Percentiles rank a stretch among this genome's conserved stretches.
phyloP scores from a whole-genome alignment of 2,113 vertebrate species.

The Rhynchopsitta pachyrhyncha region DNA sequence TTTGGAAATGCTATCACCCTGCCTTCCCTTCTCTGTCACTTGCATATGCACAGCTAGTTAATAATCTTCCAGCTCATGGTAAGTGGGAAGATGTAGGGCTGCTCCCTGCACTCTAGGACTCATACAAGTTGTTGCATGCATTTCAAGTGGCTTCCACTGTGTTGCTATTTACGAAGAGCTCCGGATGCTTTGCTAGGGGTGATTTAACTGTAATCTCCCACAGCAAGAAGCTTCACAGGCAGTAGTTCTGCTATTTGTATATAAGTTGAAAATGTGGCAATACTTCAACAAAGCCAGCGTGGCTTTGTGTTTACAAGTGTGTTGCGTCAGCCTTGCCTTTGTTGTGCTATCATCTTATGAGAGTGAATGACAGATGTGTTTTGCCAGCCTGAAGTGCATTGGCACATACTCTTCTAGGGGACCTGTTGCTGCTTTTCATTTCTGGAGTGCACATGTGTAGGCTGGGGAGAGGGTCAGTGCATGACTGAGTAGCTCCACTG shows the following conservation, averaged over 20 bases:
- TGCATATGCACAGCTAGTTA: neutral
- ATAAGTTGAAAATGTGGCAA: neutral
- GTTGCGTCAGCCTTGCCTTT: constrained; percentile 11
- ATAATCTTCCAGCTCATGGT: neutral
- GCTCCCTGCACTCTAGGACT: neutral
- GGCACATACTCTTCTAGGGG: neutral
- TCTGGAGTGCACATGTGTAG: neutral
- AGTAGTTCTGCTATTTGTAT: neutral
- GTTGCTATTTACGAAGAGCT: neutral
- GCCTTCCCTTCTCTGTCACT: neutral
- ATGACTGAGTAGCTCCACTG: neutral
- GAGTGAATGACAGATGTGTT: neutral
- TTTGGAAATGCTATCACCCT: neutral
- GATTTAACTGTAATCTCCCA: neutral
- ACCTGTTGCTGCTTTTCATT: neutral
- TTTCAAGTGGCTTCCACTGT: neutral
- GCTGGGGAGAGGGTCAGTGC: neutral
- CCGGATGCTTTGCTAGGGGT: neutral
- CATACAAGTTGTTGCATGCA: neutral
- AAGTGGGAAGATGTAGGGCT: neutral
- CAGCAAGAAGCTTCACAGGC: neutral
- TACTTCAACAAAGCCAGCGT: neutral
- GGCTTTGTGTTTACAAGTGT: neutral
- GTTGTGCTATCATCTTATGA: constrained; percentile 1
- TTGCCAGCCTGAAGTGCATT: neutral